phyloP scores from a whole-genome alignment of 2,888 invertebrate species.

The Aphidoletes aphidimyza region DNA sequence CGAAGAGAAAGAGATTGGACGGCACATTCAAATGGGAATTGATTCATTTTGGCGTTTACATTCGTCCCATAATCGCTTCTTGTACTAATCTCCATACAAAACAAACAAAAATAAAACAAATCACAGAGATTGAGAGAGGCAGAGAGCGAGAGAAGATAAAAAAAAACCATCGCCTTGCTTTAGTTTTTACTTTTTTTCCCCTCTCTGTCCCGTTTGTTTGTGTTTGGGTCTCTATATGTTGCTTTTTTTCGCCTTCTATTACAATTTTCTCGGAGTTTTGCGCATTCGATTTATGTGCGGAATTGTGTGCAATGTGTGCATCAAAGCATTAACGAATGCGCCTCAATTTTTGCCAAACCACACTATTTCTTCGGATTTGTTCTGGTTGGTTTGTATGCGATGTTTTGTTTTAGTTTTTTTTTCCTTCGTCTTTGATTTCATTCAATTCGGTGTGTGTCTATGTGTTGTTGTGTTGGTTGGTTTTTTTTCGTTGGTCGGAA shows the following conservation, averaged over 20 bases:
- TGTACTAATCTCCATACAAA: constrained; percentile 28
- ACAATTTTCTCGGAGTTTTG: constrained; percentile 28
- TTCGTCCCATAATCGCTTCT: constrained; percentile 26
- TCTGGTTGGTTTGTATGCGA: background rate
- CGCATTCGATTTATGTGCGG: constrained; percentile 26
- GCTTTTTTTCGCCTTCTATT: background rate
- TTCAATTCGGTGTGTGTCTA: too few relatives aligned
- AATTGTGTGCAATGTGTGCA: constrained; percentile 23
- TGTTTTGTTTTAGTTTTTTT: background rate
- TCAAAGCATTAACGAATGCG: constrained; percentile 32
- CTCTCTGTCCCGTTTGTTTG: background rate
- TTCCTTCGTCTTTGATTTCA: too few relatives aligned
- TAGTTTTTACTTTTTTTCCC: background rate
- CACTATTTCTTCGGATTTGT: constrained; percentile 20
- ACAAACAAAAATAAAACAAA: background rate
- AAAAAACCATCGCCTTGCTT: background rate
- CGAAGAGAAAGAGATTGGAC: background rate
- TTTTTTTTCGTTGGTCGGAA: background rate
- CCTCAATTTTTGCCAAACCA: background rate
- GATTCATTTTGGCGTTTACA: constrained; percentile 42
- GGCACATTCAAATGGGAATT: constrained; percentile 6
- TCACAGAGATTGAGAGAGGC: too few relatives aligned
- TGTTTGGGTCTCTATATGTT: too few relatives aligned
- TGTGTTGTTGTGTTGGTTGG: too few relatives aligned
- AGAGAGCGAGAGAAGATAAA: too few relatives aligned